Evolutionary conservation across 2,113 vertebrate species (phyloP).

Genomic region (Nannobrachium achirus): DNA sequence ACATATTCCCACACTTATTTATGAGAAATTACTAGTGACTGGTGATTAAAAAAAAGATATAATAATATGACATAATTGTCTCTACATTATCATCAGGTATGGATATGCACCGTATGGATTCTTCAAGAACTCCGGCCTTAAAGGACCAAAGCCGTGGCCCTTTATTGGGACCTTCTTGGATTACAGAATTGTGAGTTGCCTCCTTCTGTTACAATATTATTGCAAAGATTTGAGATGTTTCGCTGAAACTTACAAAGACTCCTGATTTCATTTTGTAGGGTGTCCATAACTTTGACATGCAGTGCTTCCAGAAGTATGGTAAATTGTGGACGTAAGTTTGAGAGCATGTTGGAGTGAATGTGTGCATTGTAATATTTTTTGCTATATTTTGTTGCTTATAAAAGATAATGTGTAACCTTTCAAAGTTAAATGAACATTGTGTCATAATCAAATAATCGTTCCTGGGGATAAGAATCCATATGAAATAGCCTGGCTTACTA

Average conservation of each 20-base stretch:
- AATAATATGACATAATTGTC: neutral
- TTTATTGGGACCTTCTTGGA: constrained; percentile 77
- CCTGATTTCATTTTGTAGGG: constrained; percentile 60
- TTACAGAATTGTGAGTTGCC: constrained; percentile 69
- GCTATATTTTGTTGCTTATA: too few species aligned
- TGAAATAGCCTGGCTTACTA: too few species aligned
- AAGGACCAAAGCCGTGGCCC: constrained; percentile 74
- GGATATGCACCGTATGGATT: constrained; percentile 71
- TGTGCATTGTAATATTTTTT: neutral
- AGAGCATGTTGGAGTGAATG: neutral
- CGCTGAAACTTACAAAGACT: neutral
- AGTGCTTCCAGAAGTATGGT: constrained; percentile 78
- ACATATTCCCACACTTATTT: too few species aligned
- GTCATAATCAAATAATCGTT: too few species aligned
- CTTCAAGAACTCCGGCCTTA: constrained; percentile 81
- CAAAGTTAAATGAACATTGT: too few species aligned
- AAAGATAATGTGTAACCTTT: too few species aligned
- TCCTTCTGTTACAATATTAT: neutral
- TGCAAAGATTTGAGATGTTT: neutral
- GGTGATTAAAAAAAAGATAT: too few species aligned
- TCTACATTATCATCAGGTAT: constrained; percentile 67
- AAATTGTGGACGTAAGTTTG: constrained; percentile 79
- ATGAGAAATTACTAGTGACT: too few species aligned
- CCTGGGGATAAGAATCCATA: too few species aligned
- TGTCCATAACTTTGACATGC: constrained; percentile 64